These are phyloP conservation scores for Forbesichthys agassizii DNA, from an alignment of 2,113 vertebrate species.

Conservation along the genomic window DNA sequence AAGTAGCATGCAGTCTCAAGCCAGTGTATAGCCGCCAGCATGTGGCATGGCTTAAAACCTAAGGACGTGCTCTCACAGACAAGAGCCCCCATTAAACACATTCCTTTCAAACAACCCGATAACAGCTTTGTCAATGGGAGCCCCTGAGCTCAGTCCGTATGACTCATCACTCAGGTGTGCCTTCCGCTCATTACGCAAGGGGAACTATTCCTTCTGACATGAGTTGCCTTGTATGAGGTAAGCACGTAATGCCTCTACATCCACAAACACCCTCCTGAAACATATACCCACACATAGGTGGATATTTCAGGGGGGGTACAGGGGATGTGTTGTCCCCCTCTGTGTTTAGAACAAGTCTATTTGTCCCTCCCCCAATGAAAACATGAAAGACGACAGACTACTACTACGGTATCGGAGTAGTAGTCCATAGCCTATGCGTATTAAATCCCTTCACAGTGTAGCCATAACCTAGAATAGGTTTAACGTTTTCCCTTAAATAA, in stretches of 20 bases:
- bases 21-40: slow-evolving; percentile 37
- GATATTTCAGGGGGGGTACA: background rate
- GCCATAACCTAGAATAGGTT: no score
- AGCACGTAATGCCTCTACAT: slow-evolving; percentile 2
- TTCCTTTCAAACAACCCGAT: slow-evolving; percentile 59
- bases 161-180: slow-evolving; percentile 67
- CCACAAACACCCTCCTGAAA: background rate
- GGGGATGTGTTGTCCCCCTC: no score
- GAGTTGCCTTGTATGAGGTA: slow-evolving; percentile 11
- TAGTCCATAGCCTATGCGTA: no score
- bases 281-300: background rate
- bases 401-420: no score
- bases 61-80: slow-evolving; percentile 32
- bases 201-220: background rate
- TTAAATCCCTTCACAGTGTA: no score
- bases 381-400: no score
- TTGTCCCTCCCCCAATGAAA: no score
- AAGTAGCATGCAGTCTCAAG: slow-evolving; percentile 8
- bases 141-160: slow-evolving; percentile 36
- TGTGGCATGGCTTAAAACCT: slow-evolving; percentile 47
- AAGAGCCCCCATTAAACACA: slow-evolving; percentile 55
- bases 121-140: slow-evolving; percentile 26
- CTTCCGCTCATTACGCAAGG: slow-evolving; percentile 37
- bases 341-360: no score
- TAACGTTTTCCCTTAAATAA: no score